These are phyloP conservation scores for Lottia gigantea DNA, from an alignment of 2,888 invertebrate species.

Conservation along the genomic window DNA sequence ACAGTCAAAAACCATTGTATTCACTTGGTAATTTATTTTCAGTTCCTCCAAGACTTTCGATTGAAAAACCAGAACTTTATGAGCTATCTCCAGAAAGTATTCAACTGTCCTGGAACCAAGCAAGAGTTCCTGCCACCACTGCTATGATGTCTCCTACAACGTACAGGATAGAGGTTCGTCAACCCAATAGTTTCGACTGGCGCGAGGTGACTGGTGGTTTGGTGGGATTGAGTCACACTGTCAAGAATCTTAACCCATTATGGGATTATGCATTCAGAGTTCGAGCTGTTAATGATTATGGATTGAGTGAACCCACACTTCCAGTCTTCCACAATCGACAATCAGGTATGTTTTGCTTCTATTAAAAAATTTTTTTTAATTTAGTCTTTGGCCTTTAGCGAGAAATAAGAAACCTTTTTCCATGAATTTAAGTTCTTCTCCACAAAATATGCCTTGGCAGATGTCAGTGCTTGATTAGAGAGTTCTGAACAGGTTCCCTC, in stretches of 20 bases:
- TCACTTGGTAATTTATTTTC: constrained; percentile 20
- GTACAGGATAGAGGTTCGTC: constrained; percentile 52
- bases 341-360: constrained; percentile 33
- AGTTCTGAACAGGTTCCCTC: no score
- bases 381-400: no score
- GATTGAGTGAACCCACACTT: constrained; percentile 76
- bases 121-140: constrained; percentile 51
- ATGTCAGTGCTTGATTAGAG: no score
- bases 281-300: constrained; percentile 95
- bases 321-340: constrained; percentile 56
- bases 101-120: constrained; percentile 56
- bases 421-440: no score
- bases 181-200: constrained; percentile 53
- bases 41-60: constrained; percentile 62
- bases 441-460: no score
- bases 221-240: constrained; percentile 37
- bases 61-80: constrained; percentile 60
- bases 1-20: no score
- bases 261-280: constrained; percentile 95
- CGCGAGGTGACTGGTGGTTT: constrained; percentile 52
- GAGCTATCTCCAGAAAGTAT: constrained; percentile 49
- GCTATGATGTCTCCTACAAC: constrained; percentile 45
- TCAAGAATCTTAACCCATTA: constrained; percentile 80
- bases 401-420: no score
- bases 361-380: no score